These are phyloP conservation scores for Lomographa bimaculata DNA, from an alignment of 2,888 invertebrate species.

Conservation along the genomic window DNA sequence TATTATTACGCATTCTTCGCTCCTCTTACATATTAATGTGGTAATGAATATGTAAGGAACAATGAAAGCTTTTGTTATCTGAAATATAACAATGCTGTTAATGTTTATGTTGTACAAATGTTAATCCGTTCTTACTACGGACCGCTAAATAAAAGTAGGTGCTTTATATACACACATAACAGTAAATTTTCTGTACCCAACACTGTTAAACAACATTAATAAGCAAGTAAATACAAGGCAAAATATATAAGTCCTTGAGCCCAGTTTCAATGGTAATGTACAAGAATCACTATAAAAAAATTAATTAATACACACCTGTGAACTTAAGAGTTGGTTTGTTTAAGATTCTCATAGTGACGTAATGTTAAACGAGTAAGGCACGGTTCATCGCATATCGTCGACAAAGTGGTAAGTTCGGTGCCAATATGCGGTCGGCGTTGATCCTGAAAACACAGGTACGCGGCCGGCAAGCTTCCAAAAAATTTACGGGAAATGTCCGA, in stretches of 20 bases:
- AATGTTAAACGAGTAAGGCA: constrained; percentile 1
- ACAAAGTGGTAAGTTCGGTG: constrained; percentile 42
- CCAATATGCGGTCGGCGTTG: constrained; percentile 43
- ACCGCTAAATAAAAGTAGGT: no score
- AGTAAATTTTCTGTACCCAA: no score
- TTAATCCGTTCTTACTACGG: no score
- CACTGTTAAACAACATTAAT: no score
- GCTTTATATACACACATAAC: no score
- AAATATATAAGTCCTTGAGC: no score
- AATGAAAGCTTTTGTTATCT: constrained; percentile 26
- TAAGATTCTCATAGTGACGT: background rate
- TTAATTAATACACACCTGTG: no score
- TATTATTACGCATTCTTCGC: constrained; percentile 27
- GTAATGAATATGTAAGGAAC: constrained; percentile 30
- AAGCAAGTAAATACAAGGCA: no score
- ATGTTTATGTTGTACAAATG: constrained; percentile 12
- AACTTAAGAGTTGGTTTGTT: no score
- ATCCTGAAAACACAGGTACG: constrained; percentile 38
- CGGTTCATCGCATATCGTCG: constrained; percentile 26
- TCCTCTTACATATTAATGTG: constrained; percentile 27
- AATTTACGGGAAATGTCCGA: constrained; percentile 5
- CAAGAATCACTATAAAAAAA: no score
- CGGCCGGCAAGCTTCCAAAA: constrained; percentile 34
- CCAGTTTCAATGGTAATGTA: no score
- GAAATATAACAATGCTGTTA: constrained; percentile 4